Conservation (phyloP, 2,888 invertebrate genomes). For the Timema podura region DNA sequence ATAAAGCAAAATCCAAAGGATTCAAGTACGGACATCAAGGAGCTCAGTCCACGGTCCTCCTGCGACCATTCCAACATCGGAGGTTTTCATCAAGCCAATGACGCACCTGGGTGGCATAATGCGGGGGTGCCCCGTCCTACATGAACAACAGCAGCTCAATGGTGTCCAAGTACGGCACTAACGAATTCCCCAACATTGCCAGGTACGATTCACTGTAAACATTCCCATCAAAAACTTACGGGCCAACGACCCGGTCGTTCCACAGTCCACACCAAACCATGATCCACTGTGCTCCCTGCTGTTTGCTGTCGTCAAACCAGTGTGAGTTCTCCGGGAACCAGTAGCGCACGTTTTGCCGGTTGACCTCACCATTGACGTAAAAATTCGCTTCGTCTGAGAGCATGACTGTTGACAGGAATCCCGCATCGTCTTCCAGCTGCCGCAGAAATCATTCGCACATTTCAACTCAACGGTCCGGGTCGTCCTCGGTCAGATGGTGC, state of each 20-base stretch:
- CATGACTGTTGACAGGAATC: not conserved
- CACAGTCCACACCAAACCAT: slow-evolving; percentile 6
- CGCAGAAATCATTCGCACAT: not conserved
- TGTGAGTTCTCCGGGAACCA: not conserved
- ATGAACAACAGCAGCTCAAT: too few relatives aligned
- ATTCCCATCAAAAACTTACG: too few relatives aligned
- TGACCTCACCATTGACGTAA: not conserved
- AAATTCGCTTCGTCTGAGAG: not conserved
- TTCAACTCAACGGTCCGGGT: slow-evolving; percentile 2
- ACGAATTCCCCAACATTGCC: too few relatives aligned
- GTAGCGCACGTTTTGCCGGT: slow-evolving; percentile 3
- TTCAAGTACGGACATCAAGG: too few relatives aligned
- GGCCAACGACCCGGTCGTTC: slow-evolving; percentile 9
- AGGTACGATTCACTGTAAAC: too few relatives aligned
- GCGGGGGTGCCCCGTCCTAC: too few relatives aligned
- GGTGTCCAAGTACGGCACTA: too few relatives aligned
- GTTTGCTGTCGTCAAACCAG: not conserved
- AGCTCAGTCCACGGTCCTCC: too few relatives aligned
- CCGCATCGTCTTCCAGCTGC: not conserved
- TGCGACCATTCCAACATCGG: too few relatives aligned
- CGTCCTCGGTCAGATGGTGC: not conserved
- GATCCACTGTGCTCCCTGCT: slow-evolving; percentile 4
- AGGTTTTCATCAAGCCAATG: too few relatives aligned
- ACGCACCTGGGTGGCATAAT: too few relatives aligned
- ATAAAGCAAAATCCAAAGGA: too few relatives aligned